Percentiles rank a stretch among this genome's conserved stretches.
These are phyloP conservation scores for Latrodectus hesperus DNA, from an alignment of 2,888 invertebrate species.

Conservation along the genomic window DNA sequence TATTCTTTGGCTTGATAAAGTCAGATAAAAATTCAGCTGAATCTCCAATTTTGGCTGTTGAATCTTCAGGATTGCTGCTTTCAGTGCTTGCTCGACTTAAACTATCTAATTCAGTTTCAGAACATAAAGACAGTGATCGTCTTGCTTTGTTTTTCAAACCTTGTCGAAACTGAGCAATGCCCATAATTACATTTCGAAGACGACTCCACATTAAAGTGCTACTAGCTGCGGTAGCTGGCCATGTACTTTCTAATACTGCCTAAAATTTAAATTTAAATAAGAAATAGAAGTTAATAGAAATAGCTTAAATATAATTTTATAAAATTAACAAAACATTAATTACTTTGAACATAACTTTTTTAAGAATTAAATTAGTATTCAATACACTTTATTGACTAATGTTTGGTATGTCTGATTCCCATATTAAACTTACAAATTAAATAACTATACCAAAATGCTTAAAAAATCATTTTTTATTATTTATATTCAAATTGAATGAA, in stretches of 20 bases:
- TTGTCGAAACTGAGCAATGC: constrained; percentile 89
- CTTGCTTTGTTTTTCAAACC: constrained; percentile 78
- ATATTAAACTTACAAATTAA: too few species aligned
- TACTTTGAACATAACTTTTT: too few species aligned
- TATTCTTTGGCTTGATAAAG: constrained; percentile 69
- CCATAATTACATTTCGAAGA: constrained; percentile 91
- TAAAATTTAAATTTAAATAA: constrained; percentile 59
- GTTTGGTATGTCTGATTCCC: too few species aligned
- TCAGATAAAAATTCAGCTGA: constrained; percentile 64
- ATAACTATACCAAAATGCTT: too few species aligned
- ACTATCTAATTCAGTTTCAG: constrained; percentile 71
- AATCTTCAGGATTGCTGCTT: constrained; percentile 69
- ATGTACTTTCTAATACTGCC: constrained; percentile 92
- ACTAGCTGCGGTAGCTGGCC: constrained; percentile 87
- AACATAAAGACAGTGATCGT: constrained; percentile 73
- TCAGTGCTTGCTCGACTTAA: constrained; percentile 73
- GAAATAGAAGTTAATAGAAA: not conserved
- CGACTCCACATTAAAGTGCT: constrained; percentile 95
- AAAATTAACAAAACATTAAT: too few species aligned
- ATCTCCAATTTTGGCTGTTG: constrained; percentile 59
- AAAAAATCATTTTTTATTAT: too few species aligned
- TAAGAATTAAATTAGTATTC: too few species aligned
- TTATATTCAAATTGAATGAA: too few species aligned
- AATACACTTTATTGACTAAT: too few species aligned
- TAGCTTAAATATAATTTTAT: not conserved